These are phyloP conservation scores for Heloderma charlesbogerti DNA, from an alignment of 2,113 vertebrate species.

Conservation along the genomic window DNA sequence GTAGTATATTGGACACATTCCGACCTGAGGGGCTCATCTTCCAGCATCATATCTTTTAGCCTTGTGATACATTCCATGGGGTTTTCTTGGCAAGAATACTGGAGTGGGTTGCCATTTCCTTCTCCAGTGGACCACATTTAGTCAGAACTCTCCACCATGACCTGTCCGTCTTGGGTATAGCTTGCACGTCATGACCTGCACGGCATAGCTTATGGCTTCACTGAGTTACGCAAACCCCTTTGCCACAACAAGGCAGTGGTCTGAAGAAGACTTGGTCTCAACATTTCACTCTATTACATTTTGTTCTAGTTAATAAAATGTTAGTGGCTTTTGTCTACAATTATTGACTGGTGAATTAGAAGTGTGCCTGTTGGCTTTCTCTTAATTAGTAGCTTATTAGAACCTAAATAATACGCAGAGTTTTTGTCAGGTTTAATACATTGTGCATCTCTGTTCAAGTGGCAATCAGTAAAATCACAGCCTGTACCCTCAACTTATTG, in stretches of 20 bases:
- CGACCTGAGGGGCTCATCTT: no score
- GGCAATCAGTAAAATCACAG: slow-evolving; percentile 2
- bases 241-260: not conserved
- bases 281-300: slow-evolving; percentile 1
- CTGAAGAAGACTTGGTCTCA: not conserved
- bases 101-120: no score
- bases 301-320: slow-evolving; percentile 32
- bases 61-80: no score
- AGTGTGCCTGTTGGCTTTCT: slow-evolving; percentile 24
- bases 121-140: no score
- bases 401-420: slow-evolving; percentile 29
- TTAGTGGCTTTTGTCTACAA: slow-evolving; percentile 32
- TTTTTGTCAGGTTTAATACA: slow-evolving; percentile 39
- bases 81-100: no score
- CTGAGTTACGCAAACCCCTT: no score
- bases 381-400: slow-evolving; percentile 44
- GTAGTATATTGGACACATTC: no score
- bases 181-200: no score
- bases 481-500: not conserved
- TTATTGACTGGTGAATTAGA: slow-evolving; percentile 38
- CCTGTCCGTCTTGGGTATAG: no score
- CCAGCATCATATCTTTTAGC: no score
- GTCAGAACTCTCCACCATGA: no score
- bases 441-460: not conserved
- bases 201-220: no score